These are phyloP conservation scores for Parazoanthus darwini DNA, from an alignment of 92 coral and sea anemone species.

Conservation along the genomic window DNA sequence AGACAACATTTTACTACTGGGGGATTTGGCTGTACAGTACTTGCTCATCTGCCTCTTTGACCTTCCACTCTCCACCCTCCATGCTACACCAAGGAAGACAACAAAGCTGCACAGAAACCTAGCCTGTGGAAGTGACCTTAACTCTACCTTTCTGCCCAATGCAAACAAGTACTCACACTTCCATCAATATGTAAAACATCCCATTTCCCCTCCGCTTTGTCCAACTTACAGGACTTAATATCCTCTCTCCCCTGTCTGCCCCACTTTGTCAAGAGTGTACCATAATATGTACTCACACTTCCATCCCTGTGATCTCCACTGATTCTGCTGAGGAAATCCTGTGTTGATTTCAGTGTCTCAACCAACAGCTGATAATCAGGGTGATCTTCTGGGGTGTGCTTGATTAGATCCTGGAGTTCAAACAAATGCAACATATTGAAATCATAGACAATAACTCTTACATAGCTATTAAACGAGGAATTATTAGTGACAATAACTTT, in stretches of 20 bases:
- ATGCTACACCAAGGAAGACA: too few species aligned
- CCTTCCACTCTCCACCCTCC: too few species aligned
- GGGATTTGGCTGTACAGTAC: not conserved
- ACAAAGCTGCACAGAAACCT: too few species aligned
- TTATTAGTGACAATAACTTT: not conserved
- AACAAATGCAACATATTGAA: not conserved
- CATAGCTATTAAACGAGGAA: not conserved
- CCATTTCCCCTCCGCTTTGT: not conserved
- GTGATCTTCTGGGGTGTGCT: constrained; percentile 91
- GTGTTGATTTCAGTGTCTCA: constrained; percentile 72
- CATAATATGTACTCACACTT: constrained; percentile 53
- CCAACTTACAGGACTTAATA: not conserved
- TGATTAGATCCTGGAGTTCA: constrained; percentile 74
- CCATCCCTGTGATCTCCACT: constrained; percentile 84
- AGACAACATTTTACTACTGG: too few species aligned
- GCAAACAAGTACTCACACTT: not conserved
- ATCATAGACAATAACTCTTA: not conserved
- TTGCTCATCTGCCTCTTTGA: not conserved
- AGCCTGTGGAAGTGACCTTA: too few species aligned
- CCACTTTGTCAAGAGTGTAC: not conserved
- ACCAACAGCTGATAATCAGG: constrained; percentile 81
- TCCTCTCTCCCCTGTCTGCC: not conserved
- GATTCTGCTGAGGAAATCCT: constrained; percentile 78
- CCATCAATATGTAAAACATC: not conserved
- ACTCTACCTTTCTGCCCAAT: too few species aligned